These are phyloP conservation scores for Himalopsyche kuldschensis DNA, from an alignment of 2,888 invertebrate genomes.

Conservation along the genomic window DNA sequence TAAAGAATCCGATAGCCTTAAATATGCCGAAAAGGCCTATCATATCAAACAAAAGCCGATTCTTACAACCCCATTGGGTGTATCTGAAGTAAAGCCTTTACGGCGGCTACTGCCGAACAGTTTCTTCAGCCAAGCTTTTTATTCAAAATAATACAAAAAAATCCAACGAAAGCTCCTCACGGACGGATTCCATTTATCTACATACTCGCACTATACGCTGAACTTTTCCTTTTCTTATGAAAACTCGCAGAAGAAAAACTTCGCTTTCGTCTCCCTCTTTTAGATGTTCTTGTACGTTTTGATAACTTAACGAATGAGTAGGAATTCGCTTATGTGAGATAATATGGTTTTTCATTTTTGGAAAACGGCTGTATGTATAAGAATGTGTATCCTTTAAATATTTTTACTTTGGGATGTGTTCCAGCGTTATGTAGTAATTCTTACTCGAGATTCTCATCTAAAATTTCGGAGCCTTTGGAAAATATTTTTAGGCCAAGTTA, in stretches of 20 bases:
- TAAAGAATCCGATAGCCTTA: background rate
- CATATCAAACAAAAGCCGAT: slow-evolving; percentile 1
- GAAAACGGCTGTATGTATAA: background rate
- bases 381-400: background rate
- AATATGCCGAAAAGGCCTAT: background rate
- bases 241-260: background rate
- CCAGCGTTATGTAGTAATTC: background rate
- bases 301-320: background rate
- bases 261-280: background rate
- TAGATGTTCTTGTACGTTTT: background rate
- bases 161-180: background rate
- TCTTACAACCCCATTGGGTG: background rate
- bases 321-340: background rate
- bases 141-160: background rate
- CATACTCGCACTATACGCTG: background rate
- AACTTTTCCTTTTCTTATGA: background rate
- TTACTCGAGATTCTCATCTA: slow-evolving; percentile 7
- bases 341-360: background rate
- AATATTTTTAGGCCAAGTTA: slow-evolving; percentile 10
- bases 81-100: background rate
- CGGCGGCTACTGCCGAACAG: background rate
- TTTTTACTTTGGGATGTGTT: background rate
- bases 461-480: slow-evolving; percentile 5
- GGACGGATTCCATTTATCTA: background rate
- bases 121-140: background rate